Evolutionary conservation across 2,113 vertebrate genomes (phyloP), one percentile per base, ranked within the genome.

Genomic region (Datnioides undecimradiatus): DNA sequence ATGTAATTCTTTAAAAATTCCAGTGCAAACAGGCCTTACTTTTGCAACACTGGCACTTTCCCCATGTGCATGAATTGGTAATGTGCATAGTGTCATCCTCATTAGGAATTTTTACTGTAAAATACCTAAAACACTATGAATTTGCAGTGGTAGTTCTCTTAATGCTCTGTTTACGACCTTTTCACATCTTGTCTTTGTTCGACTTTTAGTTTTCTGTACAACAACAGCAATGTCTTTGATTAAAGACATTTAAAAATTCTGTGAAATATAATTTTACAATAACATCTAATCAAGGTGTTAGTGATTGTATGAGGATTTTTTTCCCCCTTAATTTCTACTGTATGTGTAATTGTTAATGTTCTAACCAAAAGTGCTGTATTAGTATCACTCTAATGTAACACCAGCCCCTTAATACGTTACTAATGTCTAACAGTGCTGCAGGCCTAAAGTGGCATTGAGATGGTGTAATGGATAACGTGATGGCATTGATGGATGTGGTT

Each of bases 401-500:
- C 8, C 21, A 43, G 8, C 71, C 23, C 33, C 33, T 52, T 58
- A 36, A 73, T 77, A 29, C 40, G 58, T 80, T 66, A 76, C 68
- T 65, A 63, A 83, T 84, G 43, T 19, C 43, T 8, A 57, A 33
- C 16, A 70, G 10, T 72, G 49, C 51, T 76, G 40, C 29, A 7
- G 59, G 73, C 33, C 19, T 67, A 4, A 78, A 36, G n/a, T 63
- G 34, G 4, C 25, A 13, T 9, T 73, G 36, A 67, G 25, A 31
- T 4, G 33, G 8, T 33, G 33, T 60, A 79, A 76, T 81, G 60
- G 29, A 57, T 75, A 65, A 80, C 76, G 55, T 25, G 16, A 40
- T 76, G 16, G 34, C 2, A 76, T 11, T 64, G 36, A 76, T 65
- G 55, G 25, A 69, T 79, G 69, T 75, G 77, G 38, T 80, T 83